Conservation (phyloP, 2,113 vertebrate genomes). For the Grantiella picta region DNA sequence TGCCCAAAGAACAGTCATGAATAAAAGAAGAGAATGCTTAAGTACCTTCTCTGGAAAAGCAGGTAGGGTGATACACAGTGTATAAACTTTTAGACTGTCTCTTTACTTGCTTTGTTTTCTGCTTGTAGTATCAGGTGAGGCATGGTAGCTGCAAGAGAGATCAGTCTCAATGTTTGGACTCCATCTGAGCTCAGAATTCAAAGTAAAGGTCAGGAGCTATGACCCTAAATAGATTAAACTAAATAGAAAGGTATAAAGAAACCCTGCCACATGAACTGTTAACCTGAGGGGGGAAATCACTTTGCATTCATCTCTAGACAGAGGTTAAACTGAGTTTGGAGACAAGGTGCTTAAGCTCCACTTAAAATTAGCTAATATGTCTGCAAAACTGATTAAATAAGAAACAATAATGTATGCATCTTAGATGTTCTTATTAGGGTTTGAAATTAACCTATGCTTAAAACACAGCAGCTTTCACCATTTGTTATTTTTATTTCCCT, state of each 20-base stretch:
- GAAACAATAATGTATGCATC: neutral
- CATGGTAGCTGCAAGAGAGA: neutral
- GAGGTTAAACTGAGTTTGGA: constrained; percentile 3
- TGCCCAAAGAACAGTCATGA: neutral
- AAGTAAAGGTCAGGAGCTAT: neutral
- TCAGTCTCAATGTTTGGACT: neutral
- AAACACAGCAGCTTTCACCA: neutral
- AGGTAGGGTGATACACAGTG: neutral
- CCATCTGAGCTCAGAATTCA: neutral
- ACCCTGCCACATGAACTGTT: neutral
- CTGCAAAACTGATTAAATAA: neutral
- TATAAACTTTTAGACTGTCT: neutral
- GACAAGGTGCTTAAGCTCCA: neutral
- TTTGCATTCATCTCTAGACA: neutral
- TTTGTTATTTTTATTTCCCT: neutral
- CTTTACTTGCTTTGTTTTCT: neutral
- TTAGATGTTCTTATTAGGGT: neutral
- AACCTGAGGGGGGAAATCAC: neutral
- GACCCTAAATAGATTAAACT: neutral
- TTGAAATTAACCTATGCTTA: neutral
- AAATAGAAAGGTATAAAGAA: constrained; percentile 5
- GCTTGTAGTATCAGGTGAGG: neutral
- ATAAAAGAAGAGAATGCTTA: neutral
- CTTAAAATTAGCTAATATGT: neutral
- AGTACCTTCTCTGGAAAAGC: neutral